Evolutionary conservation across 2,113 vertebrate genomes (phyloP), one percentile per base, ranked within the genome.

Genomic region (Heloderma charlesbogerti): DNA sequence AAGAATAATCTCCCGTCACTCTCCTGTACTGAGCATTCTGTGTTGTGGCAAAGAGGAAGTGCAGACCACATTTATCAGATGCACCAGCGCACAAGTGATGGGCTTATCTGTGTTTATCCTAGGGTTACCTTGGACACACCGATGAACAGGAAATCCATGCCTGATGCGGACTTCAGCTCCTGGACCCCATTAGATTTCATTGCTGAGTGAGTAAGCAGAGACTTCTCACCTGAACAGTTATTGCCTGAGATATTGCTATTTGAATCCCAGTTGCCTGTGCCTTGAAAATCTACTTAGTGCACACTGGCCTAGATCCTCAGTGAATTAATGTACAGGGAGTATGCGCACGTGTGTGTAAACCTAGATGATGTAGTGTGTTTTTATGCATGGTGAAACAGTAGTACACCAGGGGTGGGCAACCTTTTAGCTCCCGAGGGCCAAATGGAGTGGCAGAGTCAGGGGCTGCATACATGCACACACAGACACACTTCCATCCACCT

Each of bases 111-210:
- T 91, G 87, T 94, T 92, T 95, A 89, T 97, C 85, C 43, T 96
- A 99, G 99, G 72, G 98, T 99, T 96, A 99, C 98, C 97, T 98
- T 99, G 98, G 99, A 99, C 97, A 99, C 99, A 7, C 98, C 98
- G 1, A 98, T 99, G 97, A 99, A 99, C 97, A 98, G 99, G 97
- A 99, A 99, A 90, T 98, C 98, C 60, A 99, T 99, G 99, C 98
- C 99, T 6, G 98, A 98, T 0, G 99, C 98, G 6, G 99, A 99
- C 93, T 98, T 98, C 94, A 93, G 98, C 89, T 98, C 98, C 93
- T 99, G 99, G 99, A 99, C 99, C 0, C 98, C 99, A 6, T 96
- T 99, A 96, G 99, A 99, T 45, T 99, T 98, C 93, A 95, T 99
- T 0, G 98, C 98, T 37, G 98, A 99, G 99, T 99, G 97, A 99